Base-by-base conservation (phyloP, 2,113 vertebrate species). In the Heloderma charlesbogerti region DNA sequence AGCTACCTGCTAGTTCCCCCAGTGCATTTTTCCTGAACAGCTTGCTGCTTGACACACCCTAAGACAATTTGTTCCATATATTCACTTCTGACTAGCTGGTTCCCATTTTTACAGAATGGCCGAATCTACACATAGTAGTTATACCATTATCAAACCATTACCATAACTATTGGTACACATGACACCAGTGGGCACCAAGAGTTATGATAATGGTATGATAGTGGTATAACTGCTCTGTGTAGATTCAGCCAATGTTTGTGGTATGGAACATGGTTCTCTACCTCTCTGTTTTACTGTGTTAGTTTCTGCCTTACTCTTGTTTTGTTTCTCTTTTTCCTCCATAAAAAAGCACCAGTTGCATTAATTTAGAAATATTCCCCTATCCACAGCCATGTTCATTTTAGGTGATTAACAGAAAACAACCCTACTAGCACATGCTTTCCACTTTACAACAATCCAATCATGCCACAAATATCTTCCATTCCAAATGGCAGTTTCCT, bases 391-490 rank as follows among this genome's bases (percentile, higher is more conserved):
- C 77, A 82, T 86, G 87, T 82, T 75, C 16, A 92, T 93, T 20
- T 72, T 91, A 84, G 67, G 88, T 87, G 89, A 86, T 92, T 91
- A 90, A 69, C 69, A 92, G 78, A 93, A 93, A 94, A 77, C 78
- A 93, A 77, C 95, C 77, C 72, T 94, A 67, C 77, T 54, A 74
- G 84, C 86, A 94, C 71, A 81, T 72, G 34, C 88, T 92, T 94
- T 95, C 93, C 89, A 75, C 63, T 93, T 93, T 45, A 91, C 83
- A 86, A 37, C 88, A 95, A 92, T 29, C 71, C 86, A 87, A 0
- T 60, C 89, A 7, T 89, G 60, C 91, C 88, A 0, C 18, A 91
- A 89, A 90, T 95, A 88, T 27, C 96, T 96, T 94, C 88, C 93
- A 66, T 92, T 86, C 93, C 89, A 37, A 12, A 34, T 57, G 63